These are phyloP conservation scores for Zygothrica quintamaculata DNA, from an alignment of 2,888 invertebrate genomes.

Conservation along the genomic window DNA sequence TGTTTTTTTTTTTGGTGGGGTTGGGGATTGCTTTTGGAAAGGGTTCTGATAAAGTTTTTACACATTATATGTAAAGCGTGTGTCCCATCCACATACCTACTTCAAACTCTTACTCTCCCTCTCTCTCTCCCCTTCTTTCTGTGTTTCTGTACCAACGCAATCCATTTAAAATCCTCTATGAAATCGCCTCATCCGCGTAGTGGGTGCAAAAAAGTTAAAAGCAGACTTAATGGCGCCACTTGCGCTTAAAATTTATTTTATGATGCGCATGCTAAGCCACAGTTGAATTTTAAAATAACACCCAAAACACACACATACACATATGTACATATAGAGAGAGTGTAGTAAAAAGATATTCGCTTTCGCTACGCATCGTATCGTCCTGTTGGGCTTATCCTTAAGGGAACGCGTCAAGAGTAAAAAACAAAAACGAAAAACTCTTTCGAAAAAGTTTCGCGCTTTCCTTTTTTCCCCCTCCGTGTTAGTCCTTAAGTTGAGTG, in stretches of 20 bases:
- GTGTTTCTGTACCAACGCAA: not conserved
- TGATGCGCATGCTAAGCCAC: constrained; percentile 77
- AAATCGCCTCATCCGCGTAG: constrained; percentile 63
- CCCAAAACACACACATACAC: constrained; percentile 6
- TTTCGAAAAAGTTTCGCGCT: constrained; percentile 74
- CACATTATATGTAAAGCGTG: constrained; percentile 59
- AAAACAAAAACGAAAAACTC: constrained; percentile 66
- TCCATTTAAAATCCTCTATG: constrained; percentile 40
- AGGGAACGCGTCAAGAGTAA: constrained; percentile 57
- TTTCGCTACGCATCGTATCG: constrained; percentile 51
- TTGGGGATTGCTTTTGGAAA: no score
- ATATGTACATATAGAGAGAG: not conserved
- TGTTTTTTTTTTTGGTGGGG: no score
- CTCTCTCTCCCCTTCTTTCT: not conserved
- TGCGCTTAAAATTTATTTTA: constrained; percentile 81
- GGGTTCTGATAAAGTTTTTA: constrained; percentile 76
- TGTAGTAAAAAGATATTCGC: constrained; percentile 19
- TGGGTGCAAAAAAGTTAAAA: constrained; percentile 75
- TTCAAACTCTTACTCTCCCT: not conserved
- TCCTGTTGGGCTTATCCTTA: constrained; percentile 66
- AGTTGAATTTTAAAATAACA: constrained; percentile 79
- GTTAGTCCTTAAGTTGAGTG: constrained; percentile 6
- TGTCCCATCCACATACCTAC: constrained; percentile 7
- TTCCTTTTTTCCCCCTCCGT: constrained; percentile 25
- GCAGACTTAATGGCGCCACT: constrained; percentile 82